phyloP scores from a whole-genome alignment of 2,113 vertebrate genomes.

The Indri indri region DNA sequence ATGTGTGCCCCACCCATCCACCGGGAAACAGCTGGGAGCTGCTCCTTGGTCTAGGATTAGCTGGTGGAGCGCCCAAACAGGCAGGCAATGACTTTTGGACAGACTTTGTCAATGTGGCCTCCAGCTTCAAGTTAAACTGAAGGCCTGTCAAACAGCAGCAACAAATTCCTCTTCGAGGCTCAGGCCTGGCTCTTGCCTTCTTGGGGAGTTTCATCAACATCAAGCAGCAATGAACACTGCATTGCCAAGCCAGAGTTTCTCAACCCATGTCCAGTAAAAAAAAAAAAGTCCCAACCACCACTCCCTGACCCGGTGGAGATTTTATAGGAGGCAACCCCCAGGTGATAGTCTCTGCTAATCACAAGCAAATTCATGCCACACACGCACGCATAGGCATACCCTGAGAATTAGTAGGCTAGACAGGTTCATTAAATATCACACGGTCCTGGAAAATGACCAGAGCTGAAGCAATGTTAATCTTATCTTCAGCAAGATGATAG shows the following conservation, averaged over 20 bases:
- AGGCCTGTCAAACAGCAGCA: background rate
- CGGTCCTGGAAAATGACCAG: background rate
- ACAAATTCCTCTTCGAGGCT: background rate
- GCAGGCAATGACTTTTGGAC: background rate
- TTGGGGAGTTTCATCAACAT: background rate
- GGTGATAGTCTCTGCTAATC: background rate
- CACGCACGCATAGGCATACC: background rate
- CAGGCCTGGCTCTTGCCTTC: too few species aligned
- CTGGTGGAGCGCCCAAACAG: background rate
- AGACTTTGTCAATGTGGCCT: background rate
- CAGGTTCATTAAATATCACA: background rate
- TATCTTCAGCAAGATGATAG: background rate
- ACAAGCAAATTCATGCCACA: background rate
- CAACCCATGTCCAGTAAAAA: background rate
- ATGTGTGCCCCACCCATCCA: background rate
- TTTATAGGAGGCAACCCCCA: background rate
- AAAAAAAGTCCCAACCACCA: background rate
- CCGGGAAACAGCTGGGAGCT: background rate
- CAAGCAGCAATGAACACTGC: background rate
- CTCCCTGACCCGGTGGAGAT: background rate
- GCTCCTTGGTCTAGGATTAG: too few species aligned
- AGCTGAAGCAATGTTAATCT: background rate
- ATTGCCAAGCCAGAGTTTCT: background rate
- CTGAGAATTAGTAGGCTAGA: background rate
- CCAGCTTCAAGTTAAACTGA: background rate